A percentile compares a stretch with the other conserved stretches of the same genome.
phyloP scores from a whole-genome alignment of 2,113 vertebrate genomes.

The Paramisgurnus dabryanus region DNA sequence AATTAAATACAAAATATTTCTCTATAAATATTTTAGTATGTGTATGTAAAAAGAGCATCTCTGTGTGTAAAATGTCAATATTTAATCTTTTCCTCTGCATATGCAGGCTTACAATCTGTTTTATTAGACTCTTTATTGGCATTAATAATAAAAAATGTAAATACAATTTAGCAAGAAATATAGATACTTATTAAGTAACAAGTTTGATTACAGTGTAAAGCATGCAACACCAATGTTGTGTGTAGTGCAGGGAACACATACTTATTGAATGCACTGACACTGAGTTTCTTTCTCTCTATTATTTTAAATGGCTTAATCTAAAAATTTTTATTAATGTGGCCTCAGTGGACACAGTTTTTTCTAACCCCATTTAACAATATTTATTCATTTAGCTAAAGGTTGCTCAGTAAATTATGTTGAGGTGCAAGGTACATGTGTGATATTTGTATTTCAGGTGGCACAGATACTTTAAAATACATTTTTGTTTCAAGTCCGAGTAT shows the following conservation, averaged over 20 bases:
- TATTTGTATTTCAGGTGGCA: not conserved
- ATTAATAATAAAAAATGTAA: not conserved
- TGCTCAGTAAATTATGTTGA: slow-evolving; percentile 4
- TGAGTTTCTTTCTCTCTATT: not conserved
- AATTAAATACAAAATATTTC: not conserved
- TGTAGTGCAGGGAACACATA: too few species aligned
- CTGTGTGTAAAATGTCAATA: not conserved
- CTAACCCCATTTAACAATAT: not conserved
- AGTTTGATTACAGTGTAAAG: not conserved
- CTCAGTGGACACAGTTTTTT: not conserved
- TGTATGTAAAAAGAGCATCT: not conserved
- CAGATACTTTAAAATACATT: not conserved
- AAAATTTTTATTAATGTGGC: not conserved
- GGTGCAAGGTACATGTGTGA: not conserved
- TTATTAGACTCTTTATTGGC: not conserved
- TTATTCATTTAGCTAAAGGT: not conserved
- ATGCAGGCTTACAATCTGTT: not conserved
- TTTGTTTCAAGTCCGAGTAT: slow-evolving; percentile 1
- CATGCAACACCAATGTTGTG: too few species aligned
- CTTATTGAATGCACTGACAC: too few species aligned
- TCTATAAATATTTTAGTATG: not conserved
- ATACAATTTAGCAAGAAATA: not conserved
- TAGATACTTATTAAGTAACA: too few species aligned
- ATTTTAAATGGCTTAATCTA: not conserved
- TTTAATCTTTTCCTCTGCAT: not conserved